Conservation (phyloP, 92 coral and sea anemone species). For the Phenganax stokvisi region DNA sequence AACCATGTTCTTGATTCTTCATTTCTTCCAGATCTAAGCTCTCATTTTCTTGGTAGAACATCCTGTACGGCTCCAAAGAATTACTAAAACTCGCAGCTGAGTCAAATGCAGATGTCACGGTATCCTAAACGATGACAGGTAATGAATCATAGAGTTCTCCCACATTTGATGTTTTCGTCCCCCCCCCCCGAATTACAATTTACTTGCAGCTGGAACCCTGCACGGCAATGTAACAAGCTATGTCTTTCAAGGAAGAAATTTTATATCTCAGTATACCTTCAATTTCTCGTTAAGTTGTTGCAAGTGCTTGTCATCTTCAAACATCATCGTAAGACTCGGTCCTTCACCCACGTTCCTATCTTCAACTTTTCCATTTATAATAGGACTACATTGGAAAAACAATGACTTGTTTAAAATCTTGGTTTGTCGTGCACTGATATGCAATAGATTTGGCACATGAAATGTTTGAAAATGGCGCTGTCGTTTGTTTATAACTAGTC, state of each 20-base stretch:
- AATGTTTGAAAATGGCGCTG: too few relatives aligned
- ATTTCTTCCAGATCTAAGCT: conserved; percentile 81
- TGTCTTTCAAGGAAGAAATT: background rate
- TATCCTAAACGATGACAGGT: conserved; percentile 54
- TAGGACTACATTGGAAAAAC: conserved; percentile 54
- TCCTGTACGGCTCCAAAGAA: conserved; percentile 85
- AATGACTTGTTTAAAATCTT: too few relatives aligned
- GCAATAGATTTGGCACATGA: too few relatives aligned
- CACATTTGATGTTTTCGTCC: too few relatives aligned
- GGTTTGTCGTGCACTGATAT: too few relatives aligned
- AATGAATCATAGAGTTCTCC: too few relatives aligned
- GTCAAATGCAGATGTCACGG: conserved; percentile 85
- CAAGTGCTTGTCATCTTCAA: conserved; percentile 94
- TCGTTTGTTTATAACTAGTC: too few relatives aligned
- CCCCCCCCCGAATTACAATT: background rate
- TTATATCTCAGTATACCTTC: conserved; percentile 48
- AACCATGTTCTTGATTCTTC: conserved; percentile 81
- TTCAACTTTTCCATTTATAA: conserved; percentile 91
- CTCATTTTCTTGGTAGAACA: conserved; percentile 94
- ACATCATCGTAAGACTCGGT: conserved; percentile 93
- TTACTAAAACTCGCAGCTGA: conserved; percentile 84
- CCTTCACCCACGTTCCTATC: conserved; percentile 99
- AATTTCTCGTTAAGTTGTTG: conserved; percentile 81
- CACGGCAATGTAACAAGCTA: background rate
- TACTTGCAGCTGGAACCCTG: too few relatives aligned